Evolutionary conservation across 2,797 vertebrate genomes (phyloP).

Genomic region (Platyrinchus mystaceus): DNA sequence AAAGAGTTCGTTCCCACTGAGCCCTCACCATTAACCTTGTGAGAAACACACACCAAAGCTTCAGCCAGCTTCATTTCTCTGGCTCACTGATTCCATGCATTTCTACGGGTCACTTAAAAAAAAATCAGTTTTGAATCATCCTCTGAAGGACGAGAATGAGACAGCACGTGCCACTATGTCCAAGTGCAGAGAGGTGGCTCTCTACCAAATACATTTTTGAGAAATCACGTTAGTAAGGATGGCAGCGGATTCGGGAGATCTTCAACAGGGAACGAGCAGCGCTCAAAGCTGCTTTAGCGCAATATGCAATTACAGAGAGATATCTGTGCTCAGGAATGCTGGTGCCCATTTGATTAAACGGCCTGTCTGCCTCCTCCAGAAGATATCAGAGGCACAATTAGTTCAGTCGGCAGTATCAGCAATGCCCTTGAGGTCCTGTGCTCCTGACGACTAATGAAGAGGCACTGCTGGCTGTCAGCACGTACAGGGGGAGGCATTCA

Average conservation of each 20-base stretch:
- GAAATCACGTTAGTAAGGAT: not conserved
- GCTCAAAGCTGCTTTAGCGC: not conserved
- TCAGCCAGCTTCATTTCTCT: not conserved
- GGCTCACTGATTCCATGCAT: not conserved
- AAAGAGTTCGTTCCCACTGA: not conserved
- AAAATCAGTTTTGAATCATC: not conserved
- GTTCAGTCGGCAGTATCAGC: slow-evolving; percentile 16
- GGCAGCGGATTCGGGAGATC: not conserved
- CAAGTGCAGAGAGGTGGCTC: not conserved
- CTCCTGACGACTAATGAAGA: slow-evolving; percentile 63
- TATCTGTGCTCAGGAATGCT: not conserved
- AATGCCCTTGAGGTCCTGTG: slow-evolving; percentile 58
- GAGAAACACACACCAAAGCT: not conserved
- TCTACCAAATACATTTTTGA: not conserved
- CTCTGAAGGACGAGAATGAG: not conserved
- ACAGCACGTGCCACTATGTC: not conserved
- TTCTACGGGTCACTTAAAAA: not conserved
- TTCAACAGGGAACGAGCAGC: fast-evolving
- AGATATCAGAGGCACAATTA: slow-evolving; percentile 51
- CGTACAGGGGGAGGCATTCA: slow-evolving; percentile 36
- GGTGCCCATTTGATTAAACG: not conserved
- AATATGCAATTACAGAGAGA: fast-evolving
- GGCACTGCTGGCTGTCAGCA: slow-evolving; percentile 58
- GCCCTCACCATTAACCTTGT: not conserved
- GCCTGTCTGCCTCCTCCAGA: not conserved